Conservation (phyloP, 2,888 invertebrate genomes). For the Achlya flavicornis region DNA sequence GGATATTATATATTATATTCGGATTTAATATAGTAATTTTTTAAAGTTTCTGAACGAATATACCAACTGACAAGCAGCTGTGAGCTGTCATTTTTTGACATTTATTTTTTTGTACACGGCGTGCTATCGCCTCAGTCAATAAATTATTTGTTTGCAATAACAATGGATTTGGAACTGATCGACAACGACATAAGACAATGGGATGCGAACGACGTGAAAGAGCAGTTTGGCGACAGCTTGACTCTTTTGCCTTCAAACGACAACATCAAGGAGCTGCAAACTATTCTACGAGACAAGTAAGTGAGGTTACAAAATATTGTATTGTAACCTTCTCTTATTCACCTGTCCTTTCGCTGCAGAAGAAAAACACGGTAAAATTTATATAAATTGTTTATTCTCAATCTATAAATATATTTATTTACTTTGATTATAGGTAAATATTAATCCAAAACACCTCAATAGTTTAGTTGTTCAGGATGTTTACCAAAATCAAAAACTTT, state of each 20-base stretch:
- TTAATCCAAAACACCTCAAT: too few species aligned
- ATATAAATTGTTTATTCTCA: too few species aligned
- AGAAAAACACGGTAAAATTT: neutral
- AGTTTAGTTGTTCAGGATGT: too few species aligned
- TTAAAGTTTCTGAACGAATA: conserved; percentile 21
- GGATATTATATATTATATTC: too few species aligned
- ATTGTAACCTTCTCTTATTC: neutral
- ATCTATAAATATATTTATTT: too few species aligned
- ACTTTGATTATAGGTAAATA: too few species aligned
- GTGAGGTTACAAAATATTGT: conserved; percentile 58
- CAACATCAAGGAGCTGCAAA: conserved; percentile 92
- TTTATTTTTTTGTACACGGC: conserved; percentile 11
- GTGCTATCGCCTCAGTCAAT: neutral
- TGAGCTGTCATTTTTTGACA: conserved; percentile 25
- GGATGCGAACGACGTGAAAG: conserved; percentile 71
- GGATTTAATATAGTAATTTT: too few species aligned
- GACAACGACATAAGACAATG: conserved; percentile 74
- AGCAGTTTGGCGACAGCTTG: conserved; percentile 87
- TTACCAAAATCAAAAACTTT: too few species aligned
- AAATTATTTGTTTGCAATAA: conserved; percentile 27
- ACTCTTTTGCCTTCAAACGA: conserved; percentile 89
- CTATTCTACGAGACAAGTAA: conserved; percentile 94
- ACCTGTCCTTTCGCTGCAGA: neutral
- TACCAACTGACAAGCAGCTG: conserved; percentile 17
- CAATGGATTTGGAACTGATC: conserved; percentile 76